These are phyloP conservation scores for Drosophila dunni DNA, from an alignment of 1,140 invertebrate species.

Conservation along the genomic window DNA sequence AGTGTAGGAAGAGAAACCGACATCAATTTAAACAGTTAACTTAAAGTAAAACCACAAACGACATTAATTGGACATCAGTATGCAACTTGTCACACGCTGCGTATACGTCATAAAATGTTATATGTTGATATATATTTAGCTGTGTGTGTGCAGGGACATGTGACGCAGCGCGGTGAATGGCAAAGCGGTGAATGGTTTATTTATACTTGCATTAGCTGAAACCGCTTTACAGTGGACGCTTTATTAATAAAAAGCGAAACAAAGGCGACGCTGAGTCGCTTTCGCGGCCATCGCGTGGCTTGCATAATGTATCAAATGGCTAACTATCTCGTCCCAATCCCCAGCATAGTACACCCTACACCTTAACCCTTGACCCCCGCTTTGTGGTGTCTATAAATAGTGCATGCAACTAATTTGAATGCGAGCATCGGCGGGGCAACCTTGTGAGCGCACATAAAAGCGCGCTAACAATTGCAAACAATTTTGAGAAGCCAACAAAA, in stretches of 20 bases:
- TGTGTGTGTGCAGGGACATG: neutral
- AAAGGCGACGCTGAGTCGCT: slow-evolving; percentile 11
- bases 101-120: slow-evolving; percentile 33
- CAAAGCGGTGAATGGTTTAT: slow-evolving; percentile 3
- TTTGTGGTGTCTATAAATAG: slow-evolving; percentile 41
- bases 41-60: slow-evolving; percentile 1
- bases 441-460: slow-evolving; percentile 30
- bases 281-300: slow-evolving; percentile 34
- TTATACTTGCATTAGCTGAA: slow-evolving; percentile 29
- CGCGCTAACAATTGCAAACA: slow-evolving; percentile 45
- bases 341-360: neutral
- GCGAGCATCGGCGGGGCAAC: slow-evolving; percentile 14
- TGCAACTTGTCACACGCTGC: slow-evolving; percentile 8
- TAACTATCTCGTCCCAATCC: neutral
- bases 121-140: too few relatives aligned
- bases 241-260: slow-evolving; percentile 35
- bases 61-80: slow-evolving; percentile 12
- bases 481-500: slow-evolving; percentile 29
- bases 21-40: slow-evolving; percentile 5
- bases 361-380: too few relatives aligned
- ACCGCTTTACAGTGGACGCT: neutral
- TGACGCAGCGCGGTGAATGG: slow-evolving; percentile 1
- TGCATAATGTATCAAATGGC: slow-evolving; percentile 38
- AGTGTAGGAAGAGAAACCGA: neutral
- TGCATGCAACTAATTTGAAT: slow-evolving; percentile 42